Evolutionary conservation across 2,113 vertebrate species (phyloP).

Genomic region (Rhinolophus sinicus): DNA sequence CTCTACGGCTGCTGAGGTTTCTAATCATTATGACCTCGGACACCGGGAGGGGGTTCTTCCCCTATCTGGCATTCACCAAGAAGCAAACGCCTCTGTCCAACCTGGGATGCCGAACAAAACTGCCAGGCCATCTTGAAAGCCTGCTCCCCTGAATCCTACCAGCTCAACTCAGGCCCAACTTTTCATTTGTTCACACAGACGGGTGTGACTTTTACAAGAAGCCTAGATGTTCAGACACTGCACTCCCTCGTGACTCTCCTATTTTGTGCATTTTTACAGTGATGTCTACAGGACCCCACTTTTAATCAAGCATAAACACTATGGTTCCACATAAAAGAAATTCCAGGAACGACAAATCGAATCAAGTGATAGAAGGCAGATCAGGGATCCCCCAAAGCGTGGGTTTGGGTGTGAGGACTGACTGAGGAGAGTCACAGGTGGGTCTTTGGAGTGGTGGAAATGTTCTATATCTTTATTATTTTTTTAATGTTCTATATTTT

Average conservation of each 20-base stretch:
- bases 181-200: background rate
- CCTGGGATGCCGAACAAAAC: background rate
- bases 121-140: accelerated
- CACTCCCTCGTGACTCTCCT: background rate
- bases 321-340: background rate
- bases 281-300: background rate
- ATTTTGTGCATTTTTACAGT: background rate
- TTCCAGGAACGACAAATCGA: background rate
- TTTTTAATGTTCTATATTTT: background rate
- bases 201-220: background rate
- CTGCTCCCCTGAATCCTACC: background rate
- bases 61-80: background rate
- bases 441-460: background rate
- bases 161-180: background rate
- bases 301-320: background rate
- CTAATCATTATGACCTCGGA: accelerated
- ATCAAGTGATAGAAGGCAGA: background rate
- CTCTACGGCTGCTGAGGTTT: accelerated
- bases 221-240: background rate
- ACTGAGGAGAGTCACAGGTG: background rate
- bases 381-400: too few relatives aligned
- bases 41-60: background rate
- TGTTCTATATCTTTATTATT: background rate
- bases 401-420: background rate
- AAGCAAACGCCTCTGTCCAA: background rate